phyloP scores from a whole-genome alignment of 2,888 invertebrate species.

The Brachypterus glaber region DNA sequence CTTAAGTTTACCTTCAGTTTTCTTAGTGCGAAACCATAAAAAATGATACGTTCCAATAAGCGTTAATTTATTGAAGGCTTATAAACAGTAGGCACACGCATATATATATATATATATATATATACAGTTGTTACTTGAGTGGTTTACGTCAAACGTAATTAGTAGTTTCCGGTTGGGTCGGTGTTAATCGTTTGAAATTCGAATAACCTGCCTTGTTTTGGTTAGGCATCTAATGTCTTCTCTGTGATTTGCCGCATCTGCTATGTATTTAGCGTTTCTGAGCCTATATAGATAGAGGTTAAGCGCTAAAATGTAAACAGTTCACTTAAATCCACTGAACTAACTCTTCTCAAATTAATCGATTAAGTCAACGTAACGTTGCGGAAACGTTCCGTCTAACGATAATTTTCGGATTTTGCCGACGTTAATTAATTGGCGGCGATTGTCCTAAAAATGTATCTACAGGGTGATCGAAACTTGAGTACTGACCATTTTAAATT shows the following conservation, averaged over 20 bases:
- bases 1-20: no score
- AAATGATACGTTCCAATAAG: no score
- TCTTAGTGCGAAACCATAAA: no score
- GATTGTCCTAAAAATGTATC: no score
- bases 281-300: slow-evolving; percentile 14
- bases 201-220: slow-evolving; percentile 39
- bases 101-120: no score
- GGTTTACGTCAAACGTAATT: slow-evolving; percentile 40
- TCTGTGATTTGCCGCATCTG: slow-evolving; percentile 16
- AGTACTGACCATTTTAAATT: no score
- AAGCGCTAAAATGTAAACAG: slow-evolving; percentile 14
- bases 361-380: no score
- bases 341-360: background rate
- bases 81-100: slow-evolving; percentile 31
- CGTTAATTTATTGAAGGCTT: no score
- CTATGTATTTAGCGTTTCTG: slow-evolving; percentile 1
- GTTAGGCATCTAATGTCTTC: slow-evolving; percentile 33
- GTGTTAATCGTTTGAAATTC: slow-evolving; percentile 40
- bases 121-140: slow-evolving; percentile 35
- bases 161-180: slow-evolving; percentile 38
- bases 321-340: background rate
- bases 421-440: no score
- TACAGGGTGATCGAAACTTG: no score
- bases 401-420: no score
- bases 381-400: no score